Percentiles rank a stretch among this genome's conserved stretches.
Evolutionary conservation across 1,140 invertebrate genomes (phyloP).

Genomic region (Eupeodes corollae): DNA sequence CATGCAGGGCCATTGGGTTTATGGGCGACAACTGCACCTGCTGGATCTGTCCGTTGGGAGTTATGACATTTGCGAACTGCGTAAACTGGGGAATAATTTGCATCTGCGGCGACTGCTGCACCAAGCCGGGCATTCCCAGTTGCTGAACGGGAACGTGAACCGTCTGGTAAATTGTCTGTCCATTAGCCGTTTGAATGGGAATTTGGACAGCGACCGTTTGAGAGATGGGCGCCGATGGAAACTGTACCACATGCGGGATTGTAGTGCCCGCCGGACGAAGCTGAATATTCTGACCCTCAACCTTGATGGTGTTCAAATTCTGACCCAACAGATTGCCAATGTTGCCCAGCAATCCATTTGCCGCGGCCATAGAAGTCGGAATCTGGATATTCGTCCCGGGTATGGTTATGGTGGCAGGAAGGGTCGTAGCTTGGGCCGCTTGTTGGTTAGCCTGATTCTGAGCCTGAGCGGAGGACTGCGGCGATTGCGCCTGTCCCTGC

Average conservation of each 20-base stretch:
- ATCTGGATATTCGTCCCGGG: slow-evolving; percentile 49
- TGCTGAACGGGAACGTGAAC: slow-evolving; percentile 81
- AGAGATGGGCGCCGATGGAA: slow-evolving; percentile 53
- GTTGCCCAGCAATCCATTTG: slow-evolving; percentile 29
- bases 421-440: slow-evolving; percentile 4
- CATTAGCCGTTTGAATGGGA: slow-evolving; percentile 76
- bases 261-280: slow-evolving; percentile 40
- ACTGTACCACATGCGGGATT: slow-evolving; percentile 57
- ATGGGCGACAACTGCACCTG: slow-evolving; percentile 61
- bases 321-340: slow-evolving; percentile 14
- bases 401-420: slow-evolving; percentile 42
- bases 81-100: slow-evolving; percentile 60
- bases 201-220: slow-evolving; percentile 86
- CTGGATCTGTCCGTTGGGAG: slow-evolving; percentile 76
- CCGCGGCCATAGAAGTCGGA: slow-evolving; percentile 35
- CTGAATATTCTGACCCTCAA: slow-evolving; percentile 56
- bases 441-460: slow-evolving; percentile 1
- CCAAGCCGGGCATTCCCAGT: slow-evolving; percentile 41
- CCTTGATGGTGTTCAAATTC: slow-evolving; percentile 16
- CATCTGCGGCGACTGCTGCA: slow-evolving; percentile 35
- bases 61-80: slow-evolving; percentile 73
- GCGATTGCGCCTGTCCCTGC: slow-evolving; percentile 6
- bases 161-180: slow-evolving; percentile 87
- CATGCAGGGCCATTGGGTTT: slow-evolving; percentile 36
- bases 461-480: slow-evolving; percentile 3